Evolutionary conservation across 2,797 vertebrate genomes (phyloP).

Genomic region (Cetoscarus ocellatus): DNA sequence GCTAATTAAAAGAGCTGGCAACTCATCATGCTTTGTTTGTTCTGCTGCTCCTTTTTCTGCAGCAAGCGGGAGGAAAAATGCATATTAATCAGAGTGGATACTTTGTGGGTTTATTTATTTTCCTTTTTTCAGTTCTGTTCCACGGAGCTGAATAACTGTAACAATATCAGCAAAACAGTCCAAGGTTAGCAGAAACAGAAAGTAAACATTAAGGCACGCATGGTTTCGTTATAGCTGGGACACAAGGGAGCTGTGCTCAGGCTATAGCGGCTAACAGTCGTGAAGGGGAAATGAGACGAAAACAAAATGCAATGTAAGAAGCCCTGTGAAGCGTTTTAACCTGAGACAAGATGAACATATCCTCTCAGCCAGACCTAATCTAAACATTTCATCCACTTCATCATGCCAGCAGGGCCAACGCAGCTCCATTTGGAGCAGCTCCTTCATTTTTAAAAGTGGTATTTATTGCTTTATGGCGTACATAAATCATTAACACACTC

Average conservation of each 20-base stretch:
- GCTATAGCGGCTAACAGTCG: constrained; percentile 2
- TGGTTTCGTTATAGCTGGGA: constrained; percentile 22
- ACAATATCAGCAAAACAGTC: constrained; percentile 59
- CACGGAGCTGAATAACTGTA: constrained; percentile 44
- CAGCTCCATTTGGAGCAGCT: constrained; percentile 8
- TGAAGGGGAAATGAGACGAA: constrained; percentile 9
- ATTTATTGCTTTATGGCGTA: constrained; percentile 20
- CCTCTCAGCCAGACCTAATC: constrained; percentile 14
- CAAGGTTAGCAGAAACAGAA: constrained; percentile 63
- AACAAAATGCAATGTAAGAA: constrained; percentile 22
- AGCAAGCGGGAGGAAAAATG: constrained; percentile 9
- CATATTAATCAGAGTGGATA: constrained; percentile 46
- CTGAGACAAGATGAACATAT: not conserved
- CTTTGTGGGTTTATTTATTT: constrained; percentile 15
- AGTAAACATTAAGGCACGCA: constrained; percentile 34
- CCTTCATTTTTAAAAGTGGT: constrained; percentile 28
- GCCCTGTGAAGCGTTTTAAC: constrained; percentile 15
- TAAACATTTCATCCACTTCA: constrained; percentile 24
- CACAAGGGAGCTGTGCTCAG: constrained; percentile 7
- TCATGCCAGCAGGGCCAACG: constrained; percentile 3
- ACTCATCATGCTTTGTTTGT: constrained; percentile 59
- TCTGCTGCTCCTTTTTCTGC: constrained; percentile 41
- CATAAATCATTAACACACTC: constrained; percentile 35
- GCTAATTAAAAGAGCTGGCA: constrained; percentile 68
- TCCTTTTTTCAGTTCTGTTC: constrained; percentile 12